Evolutionary conservation across 1,140 invertebrate genomes (phyloP), one percentile per base, ranked within the genome.

Genomic region (Tyrophagus putrescentiae): DNA sequence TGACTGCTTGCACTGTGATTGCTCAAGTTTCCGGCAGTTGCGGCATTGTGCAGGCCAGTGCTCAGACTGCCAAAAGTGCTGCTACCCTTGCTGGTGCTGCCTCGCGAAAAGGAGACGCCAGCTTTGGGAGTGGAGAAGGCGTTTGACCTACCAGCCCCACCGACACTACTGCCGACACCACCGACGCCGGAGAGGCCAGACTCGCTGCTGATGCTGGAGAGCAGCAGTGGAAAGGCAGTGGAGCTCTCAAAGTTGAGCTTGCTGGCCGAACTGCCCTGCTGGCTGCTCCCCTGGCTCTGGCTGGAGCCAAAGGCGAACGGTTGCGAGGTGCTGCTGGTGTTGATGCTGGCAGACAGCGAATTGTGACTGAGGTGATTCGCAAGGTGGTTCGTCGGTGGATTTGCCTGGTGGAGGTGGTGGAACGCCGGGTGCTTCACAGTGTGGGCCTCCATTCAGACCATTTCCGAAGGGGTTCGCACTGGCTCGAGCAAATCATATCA

Each of bases 361-460:
- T 48, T 48, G 18, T 48, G 7, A 48, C 31, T 21, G 18, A 13
- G 23, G 7, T 7, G 7, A 21, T 48, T 39, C 21, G 36, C 21
- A 39, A 13, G 13, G 13, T 39, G 36, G 21, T 39, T 13, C 21
- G 21, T 39, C 36, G 36, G 45, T 48, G 23, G 45, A 7, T 48
- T 48, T 18, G 45, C 6, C 18, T 48, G 45, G 18, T 48, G 45
- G 18, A 25, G 45, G 18, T 7, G 45, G 31, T 48, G 31, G 18
- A n/a, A n/a, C n/a, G n/a, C n/a, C n/a, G 23, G 45, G 31, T 48
- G 45, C 45, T 48, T 48, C 45, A 48, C 7, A 18, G 21, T 29
- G 45, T 48, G 45, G 31, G 45, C 31, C 45, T 48, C 45, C 45
- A 48, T 48, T 48, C 45, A 48, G 45, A 48, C 45, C 45, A 48